phyloP scores from a whole-genome alignment of 1,140 invertebrate species.

The Dreissena rostriformis region DNA sequence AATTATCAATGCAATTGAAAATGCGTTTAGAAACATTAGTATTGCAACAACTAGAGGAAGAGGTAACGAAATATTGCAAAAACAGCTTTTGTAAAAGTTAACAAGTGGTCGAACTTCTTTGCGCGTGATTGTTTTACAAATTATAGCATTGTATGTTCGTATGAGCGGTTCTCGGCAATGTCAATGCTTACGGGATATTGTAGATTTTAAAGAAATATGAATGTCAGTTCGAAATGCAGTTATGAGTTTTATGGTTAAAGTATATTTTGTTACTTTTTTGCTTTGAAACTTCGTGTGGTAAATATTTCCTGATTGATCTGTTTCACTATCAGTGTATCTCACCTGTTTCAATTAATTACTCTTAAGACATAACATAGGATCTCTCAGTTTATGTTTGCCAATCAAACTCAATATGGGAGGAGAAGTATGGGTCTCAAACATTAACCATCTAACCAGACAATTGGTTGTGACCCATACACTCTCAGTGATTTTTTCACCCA shows the following conservation, averaged over 20 bases:
- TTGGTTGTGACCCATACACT: not conserved
- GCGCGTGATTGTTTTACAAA: not conserved
- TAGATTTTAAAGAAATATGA: not conserved
- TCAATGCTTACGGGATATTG: not conserved
- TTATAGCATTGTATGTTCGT: not conserved
- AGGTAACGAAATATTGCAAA: slow-evolving; percentile 55
- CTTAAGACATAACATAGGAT: not conserved
- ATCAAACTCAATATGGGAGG: not conserved
- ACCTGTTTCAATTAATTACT: not conserved
- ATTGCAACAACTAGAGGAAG: slow-evolving; percentile 71
- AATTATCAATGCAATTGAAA: slow-evolving; percentile 40
- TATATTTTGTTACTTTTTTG: not conserved
- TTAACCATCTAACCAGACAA: not conserved
- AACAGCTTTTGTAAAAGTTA: not conserved
- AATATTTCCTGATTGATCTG: slow-evolving; percentile 1
- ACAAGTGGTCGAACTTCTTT: not conserved
- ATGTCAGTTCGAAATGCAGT: not conserved
- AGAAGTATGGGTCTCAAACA: not conserved
- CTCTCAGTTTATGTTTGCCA: not conserved
- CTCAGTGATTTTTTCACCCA: no score
- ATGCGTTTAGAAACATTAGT: slow-evolving; percentile 73
- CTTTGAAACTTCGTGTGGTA: not conserved
- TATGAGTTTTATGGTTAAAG: not conserved
- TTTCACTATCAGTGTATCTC: not conserved
- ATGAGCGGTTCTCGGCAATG: not conserved